Evolutionary conservation across 2,797 vertebrate species (phyloP).

Genomic region (Crypturellus tataupa): DNA sequence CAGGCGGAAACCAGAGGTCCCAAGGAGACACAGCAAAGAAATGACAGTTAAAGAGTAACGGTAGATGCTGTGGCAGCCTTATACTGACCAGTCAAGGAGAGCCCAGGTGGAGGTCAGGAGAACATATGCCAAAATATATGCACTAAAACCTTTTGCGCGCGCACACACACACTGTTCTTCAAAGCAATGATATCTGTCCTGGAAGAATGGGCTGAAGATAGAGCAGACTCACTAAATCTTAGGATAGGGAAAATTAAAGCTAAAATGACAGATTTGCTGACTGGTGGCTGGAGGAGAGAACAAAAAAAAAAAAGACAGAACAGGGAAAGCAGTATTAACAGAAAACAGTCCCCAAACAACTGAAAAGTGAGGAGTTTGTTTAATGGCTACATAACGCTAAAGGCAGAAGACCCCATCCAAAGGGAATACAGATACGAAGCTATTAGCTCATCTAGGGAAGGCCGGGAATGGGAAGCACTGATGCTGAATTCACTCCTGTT

Average conservation of each 20-base stretch:
- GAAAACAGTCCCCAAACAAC: background rate
- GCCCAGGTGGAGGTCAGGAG: background rate
- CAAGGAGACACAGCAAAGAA: background rate
- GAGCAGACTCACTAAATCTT: background rate
- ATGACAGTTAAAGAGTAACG: rapidly evolving
- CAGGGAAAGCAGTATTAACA: background rate
- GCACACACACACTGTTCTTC: background rate
- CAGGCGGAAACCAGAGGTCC: background rate
- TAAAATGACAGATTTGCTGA: background rate
- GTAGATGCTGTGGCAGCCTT: background rate
- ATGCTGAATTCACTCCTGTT: background rate
- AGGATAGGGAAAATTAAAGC: background rate
- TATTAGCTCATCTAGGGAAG: background rate
- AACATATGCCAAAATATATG: background rate
- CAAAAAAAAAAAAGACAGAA: background rate
- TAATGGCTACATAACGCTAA: background rate
- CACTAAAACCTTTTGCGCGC: background rate
- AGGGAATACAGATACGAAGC: background rate
- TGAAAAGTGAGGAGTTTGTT: background rate
- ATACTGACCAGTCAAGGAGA: rapidly evolving
- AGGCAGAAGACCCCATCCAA: background rate
- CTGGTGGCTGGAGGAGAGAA: background rate
- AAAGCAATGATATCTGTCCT: background rate
- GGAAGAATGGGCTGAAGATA: background rate
- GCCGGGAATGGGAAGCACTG: rapidly evolving